Evolutionary conservation across 1,140 invertebrate genomes (phyloP).

Genomic region (Medauroidea extradentata): DNA sequence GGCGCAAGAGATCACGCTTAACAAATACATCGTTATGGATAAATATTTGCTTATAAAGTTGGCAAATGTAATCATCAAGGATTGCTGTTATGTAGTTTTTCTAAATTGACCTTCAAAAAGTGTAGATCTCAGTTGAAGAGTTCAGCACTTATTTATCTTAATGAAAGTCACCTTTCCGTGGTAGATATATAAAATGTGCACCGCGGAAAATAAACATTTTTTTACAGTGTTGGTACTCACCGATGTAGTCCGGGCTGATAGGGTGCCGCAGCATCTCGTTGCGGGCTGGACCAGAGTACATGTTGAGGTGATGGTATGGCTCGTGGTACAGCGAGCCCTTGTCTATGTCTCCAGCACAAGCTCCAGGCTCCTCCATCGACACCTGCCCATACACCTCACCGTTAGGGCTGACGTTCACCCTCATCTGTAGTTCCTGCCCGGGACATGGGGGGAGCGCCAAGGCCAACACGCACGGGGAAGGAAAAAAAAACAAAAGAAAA

Average conservation of each 20-base stretch:
- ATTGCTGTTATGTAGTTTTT: no score
- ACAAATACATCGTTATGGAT: no score
- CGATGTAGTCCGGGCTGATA: slow-evolving; percentile 31
- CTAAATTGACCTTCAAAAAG: no score
- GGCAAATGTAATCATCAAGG: no score
- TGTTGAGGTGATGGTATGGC: slow-evolving; percentile 31
- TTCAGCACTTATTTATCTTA: no score
- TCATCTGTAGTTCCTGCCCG: slow-evolving; percentile 41
- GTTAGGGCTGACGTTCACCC: slow-evolving; percentile 42
- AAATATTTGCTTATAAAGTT: no score
- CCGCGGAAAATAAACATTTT: no score
- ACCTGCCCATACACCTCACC: slow-evolving; percentile 53
- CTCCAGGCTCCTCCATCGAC: slow-evolving; percentile 42
- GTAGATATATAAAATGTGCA: no score
- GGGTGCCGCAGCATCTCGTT: not conserved
- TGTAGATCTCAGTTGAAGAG: no score
- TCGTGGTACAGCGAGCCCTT: slow-evolving; percentile 34
- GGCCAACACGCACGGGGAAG: not conserved
- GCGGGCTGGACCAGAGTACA: slow-evolving; percentile 4
- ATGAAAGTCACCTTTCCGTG: no score
- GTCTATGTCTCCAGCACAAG: slow-evolving; percentile 33
- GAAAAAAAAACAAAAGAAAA: slow-evolving; percentile 10
- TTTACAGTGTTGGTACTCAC: no score
- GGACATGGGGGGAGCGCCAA: not conserved
- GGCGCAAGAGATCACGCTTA: no score